Conservation (phyloP, 1,140 invertebrate genomes). For the Brachionus sp. region DNA sequence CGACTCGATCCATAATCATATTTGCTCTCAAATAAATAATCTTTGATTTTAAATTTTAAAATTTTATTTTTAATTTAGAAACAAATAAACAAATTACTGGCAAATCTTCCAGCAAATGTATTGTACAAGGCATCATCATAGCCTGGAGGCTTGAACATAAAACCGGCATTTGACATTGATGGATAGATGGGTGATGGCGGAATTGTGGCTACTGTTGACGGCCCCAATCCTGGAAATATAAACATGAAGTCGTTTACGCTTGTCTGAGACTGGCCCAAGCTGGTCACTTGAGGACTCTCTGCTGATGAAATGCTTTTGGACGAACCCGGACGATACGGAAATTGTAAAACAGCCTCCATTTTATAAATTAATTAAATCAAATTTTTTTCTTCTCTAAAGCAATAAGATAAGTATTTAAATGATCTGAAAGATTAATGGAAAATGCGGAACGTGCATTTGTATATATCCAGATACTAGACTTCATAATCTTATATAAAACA, state of each 20-base stretch:
- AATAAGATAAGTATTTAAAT: conserved; percentile 39
- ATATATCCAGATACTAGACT: conserved; percentile 32
- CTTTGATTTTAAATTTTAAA: neutral
- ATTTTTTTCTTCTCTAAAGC: neutral
- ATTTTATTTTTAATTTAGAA: neutral
- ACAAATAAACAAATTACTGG: neutral
- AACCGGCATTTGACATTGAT: neutral
- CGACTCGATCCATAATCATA: neutral
- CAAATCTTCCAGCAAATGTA: conserved; percentile 10
- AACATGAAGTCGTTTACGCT: conserved; percentile 15
- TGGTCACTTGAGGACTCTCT: neutral
- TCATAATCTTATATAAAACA: conserved; percentile 34
- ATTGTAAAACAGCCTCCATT: conserved; percentile 7
- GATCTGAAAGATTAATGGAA: conserved; percentile 18
- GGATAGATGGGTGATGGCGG: neutral
- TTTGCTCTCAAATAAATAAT: conserved; percentile 37
- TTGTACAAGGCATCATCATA: conserved; percentile 4
- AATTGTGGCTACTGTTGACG: neutral
- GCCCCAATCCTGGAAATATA: neutral
- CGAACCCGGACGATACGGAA: neutral
- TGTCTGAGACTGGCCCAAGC: neutral
- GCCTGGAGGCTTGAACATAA: neutral
- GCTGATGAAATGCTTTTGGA: neutral
- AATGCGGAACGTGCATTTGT: conserved; percentile 36
- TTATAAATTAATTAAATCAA: conserved; percentile 1